Conservation (phyloP, 23 tunicate genomes). For the Ascidia mentula region DNA sequence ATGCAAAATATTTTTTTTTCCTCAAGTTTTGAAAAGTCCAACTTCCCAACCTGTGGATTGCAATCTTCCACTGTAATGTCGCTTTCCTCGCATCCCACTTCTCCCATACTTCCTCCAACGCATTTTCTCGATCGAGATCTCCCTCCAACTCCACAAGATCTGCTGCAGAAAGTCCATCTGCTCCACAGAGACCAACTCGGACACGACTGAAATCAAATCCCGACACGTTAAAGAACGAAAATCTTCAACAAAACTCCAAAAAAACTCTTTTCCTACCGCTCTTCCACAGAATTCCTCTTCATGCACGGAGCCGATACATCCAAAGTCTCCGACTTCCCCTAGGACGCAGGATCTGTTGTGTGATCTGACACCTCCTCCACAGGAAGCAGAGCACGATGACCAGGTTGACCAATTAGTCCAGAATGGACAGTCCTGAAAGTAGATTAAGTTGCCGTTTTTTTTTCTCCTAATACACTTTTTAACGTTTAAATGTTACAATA, state of each 20-base stretch:
- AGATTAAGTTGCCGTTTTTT: too few relatives aligned
- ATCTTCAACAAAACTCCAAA: not conserved
- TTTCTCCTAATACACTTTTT: too few relatives aligned
- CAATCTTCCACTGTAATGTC: slow-evolving; percentile 15
- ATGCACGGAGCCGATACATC: slow-evolving; percentile 32
- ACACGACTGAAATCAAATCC: slow-evolving; percentile 27
- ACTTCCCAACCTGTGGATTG: slow-evolving; percentile 32
- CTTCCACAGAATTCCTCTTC: slow-evolving; percentile 57
- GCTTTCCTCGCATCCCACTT: slow-evolving; percentile 63
- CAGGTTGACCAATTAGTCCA: slow-evolving; percentile 50
- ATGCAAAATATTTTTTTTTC: too few relatives aligned
- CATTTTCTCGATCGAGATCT: slow-evolving; percentile 24
- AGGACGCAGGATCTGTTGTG: slow-evolving; percentile 27
- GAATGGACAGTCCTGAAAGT: slow-evolving; percentile 37
- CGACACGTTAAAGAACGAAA: not conserved
- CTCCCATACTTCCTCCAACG: slow-evolving; percentile 45
- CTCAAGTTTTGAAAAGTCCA: too few relatives aligned
- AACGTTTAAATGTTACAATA: too few relatives aligned
- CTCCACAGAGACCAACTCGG: slow-evolving; percentile 50
- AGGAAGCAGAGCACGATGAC: slow-evolving; percentile 32
- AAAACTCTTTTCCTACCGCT: slow-evolving; percentile 5
- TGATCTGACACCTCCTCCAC: slow-evolving; percentile 27
- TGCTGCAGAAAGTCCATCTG: slow-evolving; percentile 18
- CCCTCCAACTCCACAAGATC: slow-evolving; percentile 40
- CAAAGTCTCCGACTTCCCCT: slow-evolving; percentile 41